A percentile compares a stretch with the other conserved stretches of the same genome.
Conservation (phyloP, 2,113 vertebrate genomes). For the Regulus satrapa region DNA sequence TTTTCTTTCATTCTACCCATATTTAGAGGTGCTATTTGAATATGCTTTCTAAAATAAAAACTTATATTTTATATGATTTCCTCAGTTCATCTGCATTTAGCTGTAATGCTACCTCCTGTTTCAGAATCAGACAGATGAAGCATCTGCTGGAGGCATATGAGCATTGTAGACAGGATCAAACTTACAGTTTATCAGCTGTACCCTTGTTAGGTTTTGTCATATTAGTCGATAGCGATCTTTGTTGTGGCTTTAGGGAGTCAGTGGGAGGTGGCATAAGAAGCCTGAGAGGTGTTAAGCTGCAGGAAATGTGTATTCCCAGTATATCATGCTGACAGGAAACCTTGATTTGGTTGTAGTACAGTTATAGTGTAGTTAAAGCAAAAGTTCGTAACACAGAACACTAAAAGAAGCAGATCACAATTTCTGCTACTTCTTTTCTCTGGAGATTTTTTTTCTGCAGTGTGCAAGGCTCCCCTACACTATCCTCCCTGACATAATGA, state of each 20-base stretch:
- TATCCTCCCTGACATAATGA: not conserved
- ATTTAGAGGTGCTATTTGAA: not conserved
- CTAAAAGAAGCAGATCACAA: not conserved
- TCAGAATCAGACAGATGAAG: not conserved
- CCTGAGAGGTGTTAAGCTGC: not conserved
- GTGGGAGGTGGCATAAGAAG: not conserved
- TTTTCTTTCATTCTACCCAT: not conserved
- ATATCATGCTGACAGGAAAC: not conserved
- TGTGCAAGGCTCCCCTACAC: not conserved
- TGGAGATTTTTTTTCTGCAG: not conserved
- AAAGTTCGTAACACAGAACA: not conserved
- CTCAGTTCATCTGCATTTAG: not conserved
- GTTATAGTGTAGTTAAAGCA: not conserved
- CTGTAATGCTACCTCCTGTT: not conserved
- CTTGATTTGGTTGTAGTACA: not conserved
- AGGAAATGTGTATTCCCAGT: not conserved
- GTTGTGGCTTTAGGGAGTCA: not conserved
- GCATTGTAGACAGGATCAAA: not conserved
- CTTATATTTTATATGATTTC: not conserved
- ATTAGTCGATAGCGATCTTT: not conserved
- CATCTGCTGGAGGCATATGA: not conserved
- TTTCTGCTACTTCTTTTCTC: not conserved
- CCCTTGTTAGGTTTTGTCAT: not conserved
- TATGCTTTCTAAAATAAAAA: not conserved
- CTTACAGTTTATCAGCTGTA: not conserved